Base-by-base conservation (phyloP, 1,140 invertebrate genomes). In the Drosophila pruinosa region DNA sequence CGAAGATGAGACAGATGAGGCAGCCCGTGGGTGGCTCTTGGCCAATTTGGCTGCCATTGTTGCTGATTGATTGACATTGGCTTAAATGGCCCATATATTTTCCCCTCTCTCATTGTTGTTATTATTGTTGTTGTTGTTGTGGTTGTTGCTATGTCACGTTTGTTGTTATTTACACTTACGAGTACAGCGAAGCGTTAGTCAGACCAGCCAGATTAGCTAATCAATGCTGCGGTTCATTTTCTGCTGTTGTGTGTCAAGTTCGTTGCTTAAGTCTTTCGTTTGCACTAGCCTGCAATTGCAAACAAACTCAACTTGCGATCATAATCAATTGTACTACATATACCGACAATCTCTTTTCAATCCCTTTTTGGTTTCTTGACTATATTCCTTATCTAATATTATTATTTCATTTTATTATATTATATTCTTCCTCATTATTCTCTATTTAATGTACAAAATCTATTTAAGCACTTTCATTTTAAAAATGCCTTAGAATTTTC, bases 21-120 rank as follows among this genome's bases (percentile, higher is more conserved):
- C 79, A 75, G 75, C 41, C 62, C 45, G 45, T 72, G 57, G 72
- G 80, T 54, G 62, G 74, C 75, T 75, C 67, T 82, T 78, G 58
- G 54, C 63, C 65, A 88, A 88, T 88, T 88, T 89, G 64, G 41
- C 78, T 88, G 82, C 78, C 82, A 85, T 34, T 50, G 31, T 24
- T 31, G 75, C 75, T 88, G 82, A 88, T 86, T 86, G 81, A 86
- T 88, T 88, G 82, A 88, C 82, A 88, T 88, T 88, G 83, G 75
- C 80, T 80, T 65, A 81, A 83, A 88, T 78, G 77, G 70, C 69
- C 81, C 68, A 83, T 85, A 76, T 65, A 83, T 83, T 67, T 71
- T 36, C n/a, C n/a, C n/a, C n/a, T n/a, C 15, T 43, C 26, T 41
- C 12, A 15, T 54, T 68, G 22, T 52, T 59, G n/a, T n/a, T n/a